Evolutionary conservation across 1,140 invertebrate species (phyloP), one percentile per base, ranked within the genome.

Genomic region (Drosophila guanche): DNA sequence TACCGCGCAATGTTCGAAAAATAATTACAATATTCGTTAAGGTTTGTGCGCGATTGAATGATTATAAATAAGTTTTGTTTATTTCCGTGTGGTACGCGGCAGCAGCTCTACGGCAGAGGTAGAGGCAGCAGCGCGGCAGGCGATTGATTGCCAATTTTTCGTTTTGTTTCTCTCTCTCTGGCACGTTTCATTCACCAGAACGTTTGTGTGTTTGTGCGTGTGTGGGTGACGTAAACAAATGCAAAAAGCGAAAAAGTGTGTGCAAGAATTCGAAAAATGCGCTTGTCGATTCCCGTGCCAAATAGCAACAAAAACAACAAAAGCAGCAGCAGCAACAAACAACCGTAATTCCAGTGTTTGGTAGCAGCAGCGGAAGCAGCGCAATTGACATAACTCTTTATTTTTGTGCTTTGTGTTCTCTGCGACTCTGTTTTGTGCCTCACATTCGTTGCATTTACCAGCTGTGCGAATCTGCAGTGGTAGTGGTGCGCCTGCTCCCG

Each of bases 181-280:
- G 48, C 51, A 33, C 37, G 43, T 68, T 69, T 60, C 79, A 79
- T 79, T 70, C 70, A 66, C 27, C 29, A 12, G 51, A 40, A 42
- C 51, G 62, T 45, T 37, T 41, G 50, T 55, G 59, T 59, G 22
- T 46, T 51, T n/a, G 63, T 67, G 37, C 40, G 58, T 63, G 40
- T 48, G 57, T 40, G 40, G 65, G 80, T 84, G 80, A 84, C 81
- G 80, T 86, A 84, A 84, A 84, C 72, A 84, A 84, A 86, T 76
- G 67, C 56, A 85, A 79, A 60, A 72, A 72, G 63, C 57, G 43
- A 61, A 62, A 50, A 40, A 61, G 53, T 67, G 33, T 37, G 33
- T 37, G 65, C 60, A 84, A 83, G 48, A 67, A 67, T 83, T 70
- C 47, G 22, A 50, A 74, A 70, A 77, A 83, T 79, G 53, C 63